Percentiles rank a stretch among this genome's conserved stretches.
Evolutionary conservation across 1,140 invertebrate species (phyloP).

Genomic region (Euura saliciscinereae): DNA sequence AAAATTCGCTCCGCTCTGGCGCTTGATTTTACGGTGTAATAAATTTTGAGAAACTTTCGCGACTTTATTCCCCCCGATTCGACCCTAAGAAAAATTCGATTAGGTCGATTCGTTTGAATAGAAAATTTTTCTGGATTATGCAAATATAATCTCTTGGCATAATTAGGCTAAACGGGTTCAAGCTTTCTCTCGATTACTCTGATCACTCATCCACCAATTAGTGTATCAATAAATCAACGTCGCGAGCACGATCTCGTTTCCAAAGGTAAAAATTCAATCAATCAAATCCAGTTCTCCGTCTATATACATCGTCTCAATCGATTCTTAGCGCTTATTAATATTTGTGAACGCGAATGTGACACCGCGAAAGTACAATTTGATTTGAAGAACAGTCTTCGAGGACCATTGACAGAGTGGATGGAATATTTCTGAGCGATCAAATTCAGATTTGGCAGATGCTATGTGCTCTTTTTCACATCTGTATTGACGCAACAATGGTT

Average conservation of each 20-base stretch:
- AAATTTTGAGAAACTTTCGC: neutral
- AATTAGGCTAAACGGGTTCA: neutral
- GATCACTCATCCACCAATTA: no score
- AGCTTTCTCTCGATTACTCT: neutral
- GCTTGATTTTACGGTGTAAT: neutral
- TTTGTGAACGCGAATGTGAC: no score
- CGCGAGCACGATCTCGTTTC: no score
- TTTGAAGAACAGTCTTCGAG: no score
- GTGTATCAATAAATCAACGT: no score
- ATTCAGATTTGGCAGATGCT: neutral
- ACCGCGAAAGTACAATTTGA: no score
- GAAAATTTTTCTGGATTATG: neutral
- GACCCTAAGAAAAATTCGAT: no score
- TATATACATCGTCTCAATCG: no score
- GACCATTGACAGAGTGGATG: neutral
- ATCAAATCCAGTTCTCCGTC: no score
- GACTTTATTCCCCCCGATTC: neutral
- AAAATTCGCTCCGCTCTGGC: neutral
- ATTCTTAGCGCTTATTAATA: no score
- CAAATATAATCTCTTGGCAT: neutral
- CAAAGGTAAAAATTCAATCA: no score
- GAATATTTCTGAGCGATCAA: neutral
- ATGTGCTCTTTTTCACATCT: slow-evolving; percentile 40
- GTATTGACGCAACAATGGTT: slow-evolving; percentile 51
- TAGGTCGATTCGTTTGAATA: neutral